Percentiles rank a stretch among this genome's conserved stretches.
phyloP scores from a whole-genome alignment of 1,140 invertebrate genomes.

The Vanessa atalanta region DNA sequence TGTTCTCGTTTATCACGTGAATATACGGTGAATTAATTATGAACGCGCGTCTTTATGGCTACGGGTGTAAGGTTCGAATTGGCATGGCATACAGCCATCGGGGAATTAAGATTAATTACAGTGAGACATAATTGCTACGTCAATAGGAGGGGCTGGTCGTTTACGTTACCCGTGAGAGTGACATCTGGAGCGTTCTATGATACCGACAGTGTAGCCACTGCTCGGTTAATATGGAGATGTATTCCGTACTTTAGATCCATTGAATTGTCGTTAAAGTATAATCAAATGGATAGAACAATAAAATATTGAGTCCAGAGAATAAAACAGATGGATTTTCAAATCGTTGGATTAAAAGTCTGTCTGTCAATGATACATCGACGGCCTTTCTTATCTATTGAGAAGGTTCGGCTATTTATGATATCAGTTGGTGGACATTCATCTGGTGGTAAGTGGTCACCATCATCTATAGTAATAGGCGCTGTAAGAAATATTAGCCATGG shows the following conservation, averaged over 20 bases:
- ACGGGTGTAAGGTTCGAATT: not conserved
- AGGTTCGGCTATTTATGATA: no score
- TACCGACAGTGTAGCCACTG: not conserved
- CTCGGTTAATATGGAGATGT: not conserved
- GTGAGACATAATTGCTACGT: slow-evolving; percentile 31
- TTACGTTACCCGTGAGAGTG: slow-evolving; percentile 15
- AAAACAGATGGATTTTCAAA: no score
- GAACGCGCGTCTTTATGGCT: not conserved
- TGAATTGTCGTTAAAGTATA: not conserved
- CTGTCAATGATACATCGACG: no score
- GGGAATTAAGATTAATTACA: slow-evolving; percentile 37
- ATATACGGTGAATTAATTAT: slow-evolving; percentile 27
- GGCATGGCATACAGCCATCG: not conserved
- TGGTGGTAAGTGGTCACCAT: no score
- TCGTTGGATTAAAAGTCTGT: no score
- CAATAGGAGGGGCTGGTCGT: slow-evolving; percentile 20
- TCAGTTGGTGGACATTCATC: no score
- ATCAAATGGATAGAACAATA: no score
- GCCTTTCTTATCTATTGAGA: no score
- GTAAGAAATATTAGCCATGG: no score
- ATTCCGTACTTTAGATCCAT: not conserved
- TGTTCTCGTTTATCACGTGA: slow-evolving; percentile 12
- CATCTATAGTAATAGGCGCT: no score
- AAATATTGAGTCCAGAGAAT: no score
- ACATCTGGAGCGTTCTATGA: slow-evolving; percentile 11